Conservation (phyloP, 2,797 vertebrate genomes). For the Cirrhinus mrigala region DNA sequence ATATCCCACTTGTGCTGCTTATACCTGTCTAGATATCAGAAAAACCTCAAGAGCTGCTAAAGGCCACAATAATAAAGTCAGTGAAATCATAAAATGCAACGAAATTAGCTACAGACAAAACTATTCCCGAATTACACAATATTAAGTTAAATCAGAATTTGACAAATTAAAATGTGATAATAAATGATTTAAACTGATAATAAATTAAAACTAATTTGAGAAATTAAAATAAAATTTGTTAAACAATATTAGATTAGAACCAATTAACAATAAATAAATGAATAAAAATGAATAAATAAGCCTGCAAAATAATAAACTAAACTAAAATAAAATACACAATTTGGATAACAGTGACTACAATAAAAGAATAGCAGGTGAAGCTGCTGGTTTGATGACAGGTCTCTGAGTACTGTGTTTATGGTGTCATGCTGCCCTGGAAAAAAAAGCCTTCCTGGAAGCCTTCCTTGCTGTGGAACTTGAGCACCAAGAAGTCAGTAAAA, state of each 20-base stretch:
- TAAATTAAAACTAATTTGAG: not conserved
- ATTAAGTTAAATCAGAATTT: not conserved
- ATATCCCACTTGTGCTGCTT: not conserved
- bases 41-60: not conserved
- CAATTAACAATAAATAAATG: not conserved
- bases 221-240: not conserved
- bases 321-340: not conserved
- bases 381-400: slow-evolving; percentile 12
- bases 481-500: not conserved
- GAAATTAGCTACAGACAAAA: not conserved
- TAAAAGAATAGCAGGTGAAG: not conserved
- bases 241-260: not conserved
- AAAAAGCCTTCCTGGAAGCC: not conserved
- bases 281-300: not conserved
- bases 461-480: not conserved
- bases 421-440: slow-evolving; percentile 10
- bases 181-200: not conserved
- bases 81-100: not conserved
- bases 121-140: not conserved
- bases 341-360: not conserved
- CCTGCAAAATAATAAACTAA: not conserved
- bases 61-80: not conserved
- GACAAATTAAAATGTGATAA: not conserved
- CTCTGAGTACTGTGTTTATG: not conserved
- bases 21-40: not conserved